These are phyloP conservation scores for Ammospiza maritima DNA, from an alignment of 2,797 vertebrate species.

Conservation along the genomic window DNA sequence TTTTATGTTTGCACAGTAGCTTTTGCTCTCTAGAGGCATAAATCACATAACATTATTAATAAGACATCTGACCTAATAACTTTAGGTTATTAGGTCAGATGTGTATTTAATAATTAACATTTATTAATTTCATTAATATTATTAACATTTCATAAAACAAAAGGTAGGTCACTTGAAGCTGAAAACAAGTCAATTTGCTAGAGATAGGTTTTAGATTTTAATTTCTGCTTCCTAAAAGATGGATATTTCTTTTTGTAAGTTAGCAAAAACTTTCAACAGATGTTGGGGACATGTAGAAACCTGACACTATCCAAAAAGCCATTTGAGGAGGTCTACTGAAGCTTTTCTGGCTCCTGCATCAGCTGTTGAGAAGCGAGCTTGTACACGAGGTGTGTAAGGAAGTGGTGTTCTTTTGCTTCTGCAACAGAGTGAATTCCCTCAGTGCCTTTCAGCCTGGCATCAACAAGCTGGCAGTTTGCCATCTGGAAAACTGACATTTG, in stretches of 20 bases:
- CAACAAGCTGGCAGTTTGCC: slow-evolving; percentile 64
- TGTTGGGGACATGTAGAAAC: neutral
- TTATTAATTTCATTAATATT: neutral
- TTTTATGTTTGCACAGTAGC: slow-evolving; percentile 1
- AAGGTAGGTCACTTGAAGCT: neutral
- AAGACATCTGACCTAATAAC: neutral
- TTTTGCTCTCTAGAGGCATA: slow-evolving; percentile 8
- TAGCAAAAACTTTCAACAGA: neutral
- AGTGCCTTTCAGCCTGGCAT: neutral
- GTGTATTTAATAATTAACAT: neutral
- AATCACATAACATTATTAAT: neutral
- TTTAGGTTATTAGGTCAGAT: neutral
- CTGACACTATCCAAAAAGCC: neutral
- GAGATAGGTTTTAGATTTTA: neutral
- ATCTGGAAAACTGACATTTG: slow-evolving; percentile 61
- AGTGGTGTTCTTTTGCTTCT: slow-evolving; percentile 35
- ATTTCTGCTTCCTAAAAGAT: neutral
- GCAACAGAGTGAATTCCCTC: slow-evolving; percentile 44
- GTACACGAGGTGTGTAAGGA: neutral
- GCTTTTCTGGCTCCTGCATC: neutral
- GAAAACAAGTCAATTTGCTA: neutral
- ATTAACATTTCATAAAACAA: neutral
- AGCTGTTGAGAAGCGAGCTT: neutral
- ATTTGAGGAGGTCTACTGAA: neutral
- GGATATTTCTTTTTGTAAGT: neutral